phyloP scores from a whole-genome alignment of 2,888 invertebrate genomes.

The Perithous albicinctus region DNA sequence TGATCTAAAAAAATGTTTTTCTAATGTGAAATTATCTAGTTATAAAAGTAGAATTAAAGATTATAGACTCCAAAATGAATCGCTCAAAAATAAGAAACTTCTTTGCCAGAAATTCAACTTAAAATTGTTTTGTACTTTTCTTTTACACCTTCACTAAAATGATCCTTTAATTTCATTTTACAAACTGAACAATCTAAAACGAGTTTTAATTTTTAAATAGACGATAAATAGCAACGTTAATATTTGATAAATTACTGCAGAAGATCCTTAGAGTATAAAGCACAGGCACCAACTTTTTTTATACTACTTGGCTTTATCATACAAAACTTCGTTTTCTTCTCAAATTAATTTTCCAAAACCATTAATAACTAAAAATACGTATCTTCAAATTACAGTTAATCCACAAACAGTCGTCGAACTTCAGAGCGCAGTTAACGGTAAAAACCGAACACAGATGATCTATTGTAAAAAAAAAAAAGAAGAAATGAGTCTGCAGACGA shows the following conservation, averaged over 20 bases:
- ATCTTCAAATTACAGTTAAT: background rate
- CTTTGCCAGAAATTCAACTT: background rate
- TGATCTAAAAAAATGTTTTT: too few species aligned
- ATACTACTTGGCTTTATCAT: background rate
- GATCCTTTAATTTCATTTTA: background rate
- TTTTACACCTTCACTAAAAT: background rate
- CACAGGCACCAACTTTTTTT: background rate
- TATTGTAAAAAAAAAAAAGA: too few species aligned
- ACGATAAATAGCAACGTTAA: background rate
- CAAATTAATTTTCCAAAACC: background rate
- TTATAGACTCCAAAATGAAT: background rate
- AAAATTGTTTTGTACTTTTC: too few species aligned
- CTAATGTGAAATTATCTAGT: background rate
- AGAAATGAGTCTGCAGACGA: slow-evolving; percentile 62
- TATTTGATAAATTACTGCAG: background rate
- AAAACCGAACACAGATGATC: background rate
- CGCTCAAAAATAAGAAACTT: background rate
- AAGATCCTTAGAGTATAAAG: background rate
- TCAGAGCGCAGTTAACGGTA: background rate
- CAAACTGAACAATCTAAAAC: background rate
- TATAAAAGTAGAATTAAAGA: background rate
- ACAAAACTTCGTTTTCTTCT: background rate
- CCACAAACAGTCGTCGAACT: slow-evolving; percentile 6
- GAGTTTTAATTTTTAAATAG: background rate
- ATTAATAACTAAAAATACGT: background rate